Base-by-base conservation (phyloP, 2,113 vertebrate species). In the Patagioenas fasciata region DNA sequence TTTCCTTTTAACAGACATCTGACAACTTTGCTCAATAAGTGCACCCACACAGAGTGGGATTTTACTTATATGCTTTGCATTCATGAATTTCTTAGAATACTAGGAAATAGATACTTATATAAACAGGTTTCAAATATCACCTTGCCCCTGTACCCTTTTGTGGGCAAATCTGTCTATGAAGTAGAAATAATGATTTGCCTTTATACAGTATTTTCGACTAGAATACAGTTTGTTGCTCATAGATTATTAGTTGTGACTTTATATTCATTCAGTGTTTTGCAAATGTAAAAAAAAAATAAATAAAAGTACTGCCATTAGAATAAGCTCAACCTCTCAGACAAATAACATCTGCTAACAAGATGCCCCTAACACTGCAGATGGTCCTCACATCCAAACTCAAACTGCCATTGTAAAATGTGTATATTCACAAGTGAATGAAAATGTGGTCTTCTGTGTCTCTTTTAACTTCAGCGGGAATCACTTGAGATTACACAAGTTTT, bases 1-100 rank as follows among this genome's bases (percentile, higher is more conserved):
- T 85, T 87, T 72, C 80, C 73, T 92, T 93, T 91, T 75, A 91
- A 87, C 18, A 92, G 44, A 79, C 58, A 65, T 88, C 80, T 89
- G 80, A 91, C 70, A 87, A 75, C 28, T 91, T 81, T 48, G 19
- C 8, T 85, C 57, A 69, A 60, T 48, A 78, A 95, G 72, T 2
- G 4, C 73, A 82, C 69, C 80, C 84, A 91, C 58, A 77, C 48
- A 58, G n/a, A 65, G 44, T 0, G 0, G 91, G 36, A 86, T 88
- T 93, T 80, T 64, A 89, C 48, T 82, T 67, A 3, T 64, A 18
- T 50, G 58, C n/a, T 96, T 94, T 93, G 58, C 64, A 31, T 72
- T 89, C 78, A 74, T 81, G 21, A 88, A 86, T 88, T 81, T n/a
- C 32, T 13, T 83, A 70, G 57, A 92, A 91, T 47, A 73, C 53